Conservation (phyloP, 1,140 invertebrate genomes). For the Lasioglossum baleicum region DNA sequence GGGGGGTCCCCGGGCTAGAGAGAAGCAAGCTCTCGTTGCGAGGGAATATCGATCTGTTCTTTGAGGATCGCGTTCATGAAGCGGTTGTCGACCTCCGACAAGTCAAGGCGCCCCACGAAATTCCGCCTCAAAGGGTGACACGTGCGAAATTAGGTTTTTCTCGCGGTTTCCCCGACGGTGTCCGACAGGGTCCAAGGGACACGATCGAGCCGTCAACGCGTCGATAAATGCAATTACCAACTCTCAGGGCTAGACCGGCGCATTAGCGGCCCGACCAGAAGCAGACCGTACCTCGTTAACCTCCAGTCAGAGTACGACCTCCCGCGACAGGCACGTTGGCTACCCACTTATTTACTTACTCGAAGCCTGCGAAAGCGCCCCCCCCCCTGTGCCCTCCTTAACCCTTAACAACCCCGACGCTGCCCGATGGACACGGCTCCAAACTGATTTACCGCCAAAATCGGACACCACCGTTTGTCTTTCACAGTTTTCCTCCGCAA, state of each 20-base stretch:
- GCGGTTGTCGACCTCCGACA: background rate
- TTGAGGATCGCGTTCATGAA: background rate
- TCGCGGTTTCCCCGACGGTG: background rate
- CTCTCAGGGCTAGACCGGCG: conserved; percentile 18
- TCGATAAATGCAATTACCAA: conserved; percentile 36
- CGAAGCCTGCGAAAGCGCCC: conserved; percentile 28
- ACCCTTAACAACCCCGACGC: background rate
- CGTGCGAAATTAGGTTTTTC: conserved; percentile 1
- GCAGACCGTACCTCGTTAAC: conserved; percentile 48
- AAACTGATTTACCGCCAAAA: too few relatives aligned
- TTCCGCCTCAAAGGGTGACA: conserved; percentile 3
- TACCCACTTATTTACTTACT: conserved; percentile 42
- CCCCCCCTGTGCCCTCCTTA: too few relatives aligned
- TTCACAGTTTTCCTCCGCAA: too few relatives aligned
- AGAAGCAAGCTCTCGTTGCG: too few relatives aligned
- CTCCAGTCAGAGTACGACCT: conserved; percentile 37
- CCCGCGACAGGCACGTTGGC: conserved; percentile 28
- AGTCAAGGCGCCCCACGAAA: background rate
- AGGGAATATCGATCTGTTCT: background rate
- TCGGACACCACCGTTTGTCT: too few relatives aligned
- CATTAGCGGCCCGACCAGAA: conserved; percentile 41
- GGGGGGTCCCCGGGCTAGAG: too few relatives aligned
- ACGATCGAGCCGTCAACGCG: conserved; percentile 15
- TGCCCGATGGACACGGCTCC: too few relatives aligned
- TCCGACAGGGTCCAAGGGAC: too few relatives aligned